Evolutionary conservation across 2,888 invertebrate species (phyloP).

Genomic region (Pedicia rivosa): DNA sequence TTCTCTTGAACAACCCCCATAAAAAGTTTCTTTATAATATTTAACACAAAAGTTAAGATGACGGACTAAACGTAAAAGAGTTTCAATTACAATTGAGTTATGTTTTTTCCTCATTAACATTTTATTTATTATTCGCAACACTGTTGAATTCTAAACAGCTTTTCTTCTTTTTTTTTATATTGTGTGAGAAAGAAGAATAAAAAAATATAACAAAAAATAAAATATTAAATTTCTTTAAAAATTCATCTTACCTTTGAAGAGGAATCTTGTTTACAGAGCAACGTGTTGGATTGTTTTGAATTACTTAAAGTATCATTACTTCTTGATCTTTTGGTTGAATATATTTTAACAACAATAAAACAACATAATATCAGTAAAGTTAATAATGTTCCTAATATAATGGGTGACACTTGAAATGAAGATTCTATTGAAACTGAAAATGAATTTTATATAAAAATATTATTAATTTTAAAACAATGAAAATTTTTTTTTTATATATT

Average conservation of each 20-base stretch:
- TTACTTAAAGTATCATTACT: constrained; percentile 6
- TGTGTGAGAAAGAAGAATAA: too few relatives aligned
- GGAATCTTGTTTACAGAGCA: constrained; percentile 6
- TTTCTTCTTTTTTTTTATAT: too few relatives aligned
- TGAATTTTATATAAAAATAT: not conserved
- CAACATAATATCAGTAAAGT: constrained; percentile 15
- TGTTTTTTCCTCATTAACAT: too few relatives aligned
- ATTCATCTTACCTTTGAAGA: constrained; percentile 7
- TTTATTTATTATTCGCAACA: too few relatives aligned
- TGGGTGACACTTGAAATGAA: constrained; percentile 27
- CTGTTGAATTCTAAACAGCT: too few relatives aligned
- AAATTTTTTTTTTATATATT: not conserved
- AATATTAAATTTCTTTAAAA: too few relatives aligned
- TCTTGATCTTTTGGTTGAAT: constrained; percentile 4
- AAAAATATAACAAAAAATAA: too few relatives aligned
- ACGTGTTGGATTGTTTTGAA: constrained; percentile 9
- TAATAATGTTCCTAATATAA: constrained; percentile 29
- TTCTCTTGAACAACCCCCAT: too few relatives aligned
- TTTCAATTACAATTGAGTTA: too few relatives aligned
- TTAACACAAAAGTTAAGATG: too few relatives aligned
- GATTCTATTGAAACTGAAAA: constrained; percentile 16
- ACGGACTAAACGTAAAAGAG: too few relatives aligned
- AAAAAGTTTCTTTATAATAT: too few relatives aligned
- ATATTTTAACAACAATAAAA: constrained; percentile 9
- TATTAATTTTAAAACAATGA: not conserved